phyloP scores from a whole-genome alignment of 2,888 invertebrate species.

The Leptopilina myrica region DNA sequence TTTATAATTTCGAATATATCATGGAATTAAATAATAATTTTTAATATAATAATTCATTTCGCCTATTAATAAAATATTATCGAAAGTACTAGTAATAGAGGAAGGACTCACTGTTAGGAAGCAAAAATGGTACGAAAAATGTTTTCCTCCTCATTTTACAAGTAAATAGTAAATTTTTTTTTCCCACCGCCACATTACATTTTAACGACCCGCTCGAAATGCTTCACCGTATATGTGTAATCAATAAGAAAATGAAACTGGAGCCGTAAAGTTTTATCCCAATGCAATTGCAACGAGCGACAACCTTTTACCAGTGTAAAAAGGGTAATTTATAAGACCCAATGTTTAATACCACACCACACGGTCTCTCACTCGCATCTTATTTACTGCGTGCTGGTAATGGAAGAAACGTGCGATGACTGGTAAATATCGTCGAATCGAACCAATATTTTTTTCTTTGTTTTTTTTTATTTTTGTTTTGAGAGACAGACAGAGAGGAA shows the following conservation, averaged over 20 bases:
- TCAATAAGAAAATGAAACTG: conserved; percentile 19
- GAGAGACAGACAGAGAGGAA: too few relatives aligned
- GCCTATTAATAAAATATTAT: too few relatives aligned
- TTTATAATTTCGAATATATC: too few relatives aligned
- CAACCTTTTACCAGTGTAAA: conserved; percentile 44
- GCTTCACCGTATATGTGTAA: neutral
- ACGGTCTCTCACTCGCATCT: conserved; percentile 55
- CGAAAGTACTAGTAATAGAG: too few relatives aligned
- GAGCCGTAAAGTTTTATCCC: conserved; percentile 11
- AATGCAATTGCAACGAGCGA: conserved; percentile 16
- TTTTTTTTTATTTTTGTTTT: too few relatives aligned
- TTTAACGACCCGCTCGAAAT: neutral
- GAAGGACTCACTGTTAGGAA: too few relatives aligned
- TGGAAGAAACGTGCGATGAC: conserved; percentile 69
- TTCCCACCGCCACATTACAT: too few relatives aligned
- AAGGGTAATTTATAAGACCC: conserved; percentile 54
- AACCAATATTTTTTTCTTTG: conserved; percentile 36
- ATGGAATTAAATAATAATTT: too few relatives aligned
- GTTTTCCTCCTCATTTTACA: too few relatives aligned
- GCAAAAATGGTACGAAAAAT: too few relatives aligned
- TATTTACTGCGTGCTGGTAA: conserved; percentile 69
- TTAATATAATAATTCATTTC: too few relatives aligned
- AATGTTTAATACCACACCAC: conserved; percentile 55
- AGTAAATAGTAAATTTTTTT: too few relatives aligned
- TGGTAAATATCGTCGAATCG: conserved; percentile 65